Conservation (phyloP, 2,888 invertebrate genomes). For the Drosophila recens region DNA sequence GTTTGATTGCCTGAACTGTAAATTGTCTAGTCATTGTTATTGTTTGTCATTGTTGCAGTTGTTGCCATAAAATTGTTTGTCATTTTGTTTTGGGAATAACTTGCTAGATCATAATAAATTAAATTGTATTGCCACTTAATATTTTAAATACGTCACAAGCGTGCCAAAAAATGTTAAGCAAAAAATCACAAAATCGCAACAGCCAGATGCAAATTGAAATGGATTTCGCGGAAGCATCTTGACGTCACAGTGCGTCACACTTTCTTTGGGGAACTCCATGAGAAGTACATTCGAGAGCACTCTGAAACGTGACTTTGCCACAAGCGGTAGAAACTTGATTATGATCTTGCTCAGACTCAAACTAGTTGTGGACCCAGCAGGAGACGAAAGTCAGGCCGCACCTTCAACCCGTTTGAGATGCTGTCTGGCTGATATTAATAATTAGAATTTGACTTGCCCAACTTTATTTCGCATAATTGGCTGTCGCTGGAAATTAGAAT, state of each 20-base stretch:
- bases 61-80: constrained; percentile 11
- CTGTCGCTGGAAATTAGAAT: not conserved
- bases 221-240: constrained; percentile 20
- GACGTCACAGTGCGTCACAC: constrained; percentile 54
- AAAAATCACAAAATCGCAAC: constrained; percentile 25
- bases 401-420: constrained; percentile 3
- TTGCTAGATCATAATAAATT: constrained; percentile 8
- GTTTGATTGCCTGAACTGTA: constrained; percentile 51
- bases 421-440: not conserved
- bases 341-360: not conserved
- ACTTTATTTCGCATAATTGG: not conserved
- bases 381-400: constrained; percentile 6
- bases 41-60: constrained; percentile 18
- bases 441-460: constrained; percentile 3
- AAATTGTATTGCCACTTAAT: constrained; percentile 14
- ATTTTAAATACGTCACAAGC: constrained; percentile 33
- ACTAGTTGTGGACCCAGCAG: not conserved
- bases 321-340: not conserved
- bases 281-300: not conserved
- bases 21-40: constrained; percentile 42
- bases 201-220: constrained; percentile 6
- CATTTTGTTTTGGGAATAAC: constrained; percentile 50
- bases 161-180: constrained; percentile 11
- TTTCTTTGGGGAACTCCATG: constrained; percentile 60
- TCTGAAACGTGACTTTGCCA: constrained; percentile 60